Evolutionary conservation across 53 echinoderm and acorn worm species (phyloP).

Genomic region (Paracentrotus lividus): DNA sequence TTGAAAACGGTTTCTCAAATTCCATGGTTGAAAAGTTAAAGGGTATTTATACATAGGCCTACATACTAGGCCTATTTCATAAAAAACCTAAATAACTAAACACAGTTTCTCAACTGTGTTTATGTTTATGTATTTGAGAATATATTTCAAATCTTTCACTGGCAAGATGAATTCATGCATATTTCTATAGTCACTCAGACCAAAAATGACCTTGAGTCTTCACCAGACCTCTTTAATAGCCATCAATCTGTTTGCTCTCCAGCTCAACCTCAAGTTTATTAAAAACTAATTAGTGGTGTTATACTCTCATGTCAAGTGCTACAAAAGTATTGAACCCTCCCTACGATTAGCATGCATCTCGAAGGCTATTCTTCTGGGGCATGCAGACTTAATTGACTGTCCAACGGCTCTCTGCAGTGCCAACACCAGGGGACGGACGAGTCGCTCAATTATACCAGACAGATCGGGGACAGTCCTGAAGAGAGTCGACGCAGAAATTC

Average conservation of each 20-base stretch:
- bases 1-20: too few species aligned
- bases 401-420: not conserved
- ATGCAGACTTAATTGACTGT: constrained; percentile 34
- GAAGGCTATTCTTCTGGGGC: constrained; percentile 37
- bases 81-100: too few species aligned
- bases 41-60: too few species aligned
- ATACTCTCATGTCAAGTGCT: not conserved
- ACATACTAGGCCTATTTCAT: too few species aligned
- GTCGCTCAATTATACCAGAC: constrained; percentile 50
- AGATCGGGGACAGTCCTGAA: constrained; percentile 51
- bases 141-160: not conserved
- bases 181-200: not conserved
- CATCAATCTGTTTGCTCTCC: not conserved
- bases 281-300: not conserved
- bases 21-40: too few species aligned
- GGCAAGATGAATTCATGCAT: not conserved
- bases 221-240: not conserved
- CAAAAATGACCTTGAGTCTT: not conserved
- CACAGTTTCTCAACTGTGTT: too few species aligned
- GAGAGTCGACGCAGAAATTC: constrained; percentile 53
- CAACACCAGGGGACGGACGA: constrained; percentile 20
- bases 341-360: constrained; percentile 30
- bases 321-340: constrained; percentile 23
- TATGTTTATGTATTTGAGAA: too few species aligned
- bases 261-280: constrained; percentile 10